A percentile compares a stretch with the other conserved stretches of the same genome.
These are phyloP conservation scores for Isotomurus palustris DNA, from an alignment of 2,888 invertebrate genomes.

Conservation along the genomic window DNA sequence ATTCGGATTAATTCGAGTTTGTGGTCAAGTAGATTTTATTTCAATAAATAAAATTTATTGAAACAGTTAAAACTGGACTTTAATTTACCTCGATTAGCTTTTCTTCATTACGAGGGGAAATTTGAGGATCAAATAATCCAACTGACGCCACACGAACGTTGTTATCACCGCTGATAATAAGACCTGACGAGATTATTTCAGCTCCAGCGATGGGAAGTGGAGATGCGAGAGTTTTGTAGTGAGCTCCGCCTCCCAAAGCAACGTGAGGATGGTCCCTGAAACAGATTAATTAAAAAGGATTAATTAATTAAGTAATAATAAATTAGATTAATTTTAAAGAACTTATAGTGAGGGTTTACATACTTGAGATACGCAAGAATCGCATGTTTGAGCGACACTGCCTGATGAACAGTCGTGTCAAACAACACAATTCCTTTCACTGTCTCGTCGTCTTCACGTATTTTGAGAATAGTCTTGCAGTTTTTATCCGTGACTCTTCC, in stretches of 20 bases:
- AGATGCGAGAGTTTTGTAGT: slow-evolving; percentile 4
- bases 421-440: slow-evolving; percentile 40
- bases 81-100: slow-evolving; percentile 20
- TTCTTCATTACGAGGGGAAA: slow-evolving; percentile 20
- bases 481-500: slow-evolving; percentile 24
- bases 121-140: slow-evolving; percentile 25
- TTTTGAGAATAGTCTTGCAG: slow-evolving; percentile 30
- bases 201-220: not conserved
- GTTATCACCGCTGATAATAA: slow-evolving; percentile 32
- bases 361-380: slow-evolving; percentile 24
- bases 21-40: not conserved
- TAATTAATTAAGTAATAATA: not conserved
- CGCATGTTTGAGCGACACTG: slow-evolving; percentile 13
- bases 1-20: not conserved
- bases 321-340: not conserved
- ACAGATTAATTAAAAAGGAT: not conserved
- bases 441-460: slow-evolving; percentile 28
- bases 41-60: not conserved
- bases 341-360: no score
- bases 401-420: slow-evolving; percentile 13
- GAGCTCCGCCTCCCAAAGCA: slow-evolving; percentile 19
- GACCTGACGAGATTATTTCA: no score
- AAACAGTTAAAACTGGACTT: not conserved
- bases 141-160: slow-evolving; percentile 27
- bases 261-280: slow-evolving; percentile 31